Base-by-base conservation (phyloP, 2,113 vertebrate species). In the Otolemur garnettii region DNA sequence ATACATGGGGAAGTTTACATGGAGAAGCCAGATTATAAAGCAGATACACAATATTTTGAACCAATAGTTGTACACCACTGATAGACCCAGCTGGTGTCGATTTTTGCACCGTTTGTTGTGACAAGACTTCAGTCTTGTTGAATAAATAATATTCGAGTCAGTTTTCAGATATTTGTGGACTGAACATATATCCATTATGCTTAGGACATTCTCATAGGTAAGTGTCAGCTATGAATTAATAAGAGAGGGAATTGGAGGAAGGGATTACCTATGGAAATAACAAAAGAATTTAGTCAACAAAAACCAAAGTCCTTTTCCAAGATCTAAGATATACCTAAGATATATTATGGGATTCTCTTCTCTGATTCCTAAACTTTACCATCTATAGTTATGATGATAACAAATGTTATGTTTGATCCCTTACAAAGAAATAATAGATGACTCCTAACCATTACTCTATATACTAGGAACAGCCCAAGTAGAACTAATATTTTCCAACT, bases 1-100 rank as follows among this genome's bases (percentile, higher is more conserved):
- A 10, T 28, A 1, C 6, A 5, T 35, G 18, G 5, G n/a, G 14
- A 38, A 0, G 3, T 26, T 85, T 5, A 5, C 18, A 0, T 50
- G 62, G 18, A 21, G 22, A 30, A 9, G 6, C 7, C 71, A 83
- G 35, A 6, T 11, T 11, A 8, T 7, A 7, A 45, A 55, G 11
- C 30, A 53, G 59, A 9, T 19, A 42, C 0, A 0, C 2, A 24
- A 19, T 26, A 17, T 22, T 69, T 53, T 64, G 64, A 57, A 55
- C 18, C 4, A 1, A 14, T 75, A 30, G 18, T 60, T 88, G 38
- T 45, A 10, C 38, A 1, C 9, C 8, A 33, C 24, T 28, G 0
- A 50, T 30, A 8, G 0, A 1, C 7, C 55, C 11, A 5, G 45
- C 68, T 87, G 53, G 5, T 5, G 1, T 4, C 69, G 35, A 17